phyloP scores from a whole-genome alignment of 53 echinoderm and acorn worm genomes.

The Patiria pectinifera region DNA sequence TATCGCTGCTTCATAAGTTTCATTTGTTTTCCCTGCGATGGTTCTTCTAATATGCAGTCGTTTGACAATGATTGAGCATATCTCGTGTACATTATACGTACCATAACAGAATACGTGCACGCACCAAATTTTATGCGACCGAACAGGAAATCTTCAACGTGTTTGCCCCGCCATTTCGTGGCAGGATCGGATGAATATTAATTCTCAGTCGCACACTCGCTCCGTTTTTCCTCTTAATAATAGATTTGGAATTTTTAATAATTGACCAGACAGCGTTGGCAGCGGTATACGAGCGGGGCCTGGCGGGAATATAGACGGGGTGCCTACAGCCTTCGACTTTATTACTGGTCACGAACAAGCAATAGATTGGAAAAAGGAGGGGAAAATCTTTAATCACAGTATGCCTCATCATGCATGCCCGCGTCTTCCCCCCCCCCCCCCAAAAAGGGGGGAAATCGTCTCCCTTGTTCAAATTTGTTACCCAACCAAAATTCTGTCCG shows the following conservation, averaged over 20 bases:
- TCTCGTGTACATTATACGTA: no score
- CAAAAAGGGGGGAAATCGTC: background rate
- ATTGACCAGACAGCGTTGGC: slow-evolving; percentile 9
- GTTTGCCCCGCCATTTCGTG: background rate
- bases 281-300: background rate
- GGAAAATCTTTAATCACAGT: slow-evolving; percentile 13
- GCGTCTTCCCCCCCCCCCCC: background rate
- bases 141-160: background rate
- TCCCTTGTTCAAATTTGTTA: slow-evolving; percentile 48
- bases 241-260: slow-evolving; percentile 45
- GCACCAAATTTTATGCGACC: background rate
- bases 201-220: slow-evolving; percentile 4
- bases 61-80: no score
- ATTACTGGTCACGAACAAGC: slow-evolving; percentile 34
- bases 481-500: slow-evolving; percentile 30
- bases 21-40: no score
- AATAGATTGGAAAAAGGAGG: background rate
- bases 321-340: background rate
- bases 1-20: no score
- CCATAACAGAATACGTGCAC: no score
- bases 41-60: no score
- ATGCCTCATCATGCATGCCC: background rate
- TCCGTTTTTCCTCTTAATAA: background rate
- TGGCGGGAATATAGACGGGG: background rate
- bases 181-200: background rate